Conservation (phyloP, 2,888 invertebrate genomes). For the Noctua pronuba region DNA sequence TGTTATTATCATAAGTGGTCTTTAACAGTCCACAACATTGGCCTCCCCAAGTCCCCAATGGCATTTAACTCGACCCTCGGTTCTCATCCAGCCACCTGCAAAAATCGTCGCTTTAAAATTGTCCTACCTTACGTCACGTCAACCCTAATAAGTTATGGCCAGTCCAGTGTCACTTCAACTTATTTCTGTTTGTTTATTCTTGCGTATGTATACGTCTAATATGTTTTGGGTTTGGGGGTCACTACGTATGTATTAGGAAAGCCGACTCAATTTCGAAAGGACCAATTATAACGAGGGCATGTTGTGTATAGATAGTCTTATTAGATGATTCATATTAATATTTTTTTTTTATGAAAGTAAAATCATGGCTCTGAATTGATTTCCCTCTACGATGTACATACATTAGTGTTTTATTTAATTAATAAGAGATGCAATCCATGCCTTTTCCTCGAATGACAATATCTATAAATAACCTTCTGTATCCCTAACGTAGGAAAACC, state of each 20-base stretch:
- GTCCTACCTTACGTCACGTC: not conserved
- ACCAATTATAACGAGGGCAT: not conserved
- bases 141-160: not conserved
- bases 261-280: not conserved
- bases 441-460: not conserved
- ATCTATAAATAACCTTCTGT: not conserved
- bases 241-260: not conserved
- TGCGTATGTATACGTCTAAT: not conserved
- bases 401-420: not conserved
- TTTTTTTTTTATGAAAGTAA: not conserved
- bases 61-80: not conserved
- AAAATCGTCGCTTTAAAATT: not conserved
- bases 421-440: not conserved
- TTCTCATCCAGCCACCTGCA: not conserved
- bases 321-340: too few relatives aligned
- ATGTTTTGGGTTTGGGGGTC: not conserved
- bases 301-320: not conserved
- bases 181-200: not conserved
- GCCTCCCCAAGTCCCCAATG: not conserved
- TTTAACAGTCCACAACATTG: not conserved
- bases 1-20: not conserved
- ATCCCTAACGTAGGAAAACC: not conserved
- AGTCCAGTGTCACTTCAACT: not conserved
- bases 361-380: not conserved
- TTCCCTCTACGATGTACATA: too few relatives aligned